Base-by-base conservation (phyloP, 2,888 invertebrate genomes). In the Athalia circularis region DNA sequence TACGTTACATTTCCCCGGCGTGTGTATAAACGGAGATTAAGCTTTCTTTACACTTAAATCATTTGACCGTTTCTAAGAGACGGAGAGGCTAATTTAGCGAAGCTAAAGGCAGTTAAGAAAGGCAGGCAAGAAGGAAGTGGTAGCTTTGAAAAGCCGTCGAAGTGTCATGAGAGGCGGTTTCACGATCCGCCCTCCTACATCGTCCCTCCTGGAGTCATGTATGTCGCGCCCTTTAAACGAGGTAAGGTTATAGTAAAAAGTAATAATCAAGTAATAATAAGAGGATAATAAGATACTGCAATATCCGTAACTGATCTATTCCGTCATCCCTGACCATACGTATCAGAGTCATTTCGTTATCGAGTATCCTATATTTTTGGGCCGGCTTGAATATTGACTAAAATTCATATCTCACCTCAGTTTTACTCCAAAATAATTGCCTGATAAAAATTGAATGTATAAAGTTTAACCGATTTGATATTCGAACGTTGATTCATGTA, bases 131-230 rank as follows among this genome's bases (percentile, higher is more conserved):
- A 75, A 68, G 82, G 81, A 84, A 86, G 87, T 87, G 86, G 85
- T 86, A 82, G 81, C 84, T 85, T 83, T 84, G 86, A 86, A 86
- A 84, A 88, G 88, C 87, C 85, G 89, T 84, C 86, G 84, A 88
- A 83, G 90, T 90, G 90, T 90, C 90, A 90, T 90, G 90, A 90
- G 89, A 89, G 90, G 89, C 89, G 88, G 90, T 88, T 89, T 89
- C 86, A 88, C 87, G 85, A 84, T 88, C 90, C 90, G 90, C 90
- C 88, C 89, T 89, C 89, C 86, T 87, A 87, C 87, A 89, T 86
- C 87, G 88, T 87, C 89, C 89, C 86, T 87, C 84, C 84, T 85
- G 87, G 88, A 90, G 90, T 89, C 90, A 90, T 90, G 90, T 88
- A 90, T 89, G 90, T 90, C 88, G 89, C 88, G 88, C 88, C 90